phyloP scores from a whole-genome alignment of 2,888 invertebrate genomes.

The Ochropleura plecta region DNA sequence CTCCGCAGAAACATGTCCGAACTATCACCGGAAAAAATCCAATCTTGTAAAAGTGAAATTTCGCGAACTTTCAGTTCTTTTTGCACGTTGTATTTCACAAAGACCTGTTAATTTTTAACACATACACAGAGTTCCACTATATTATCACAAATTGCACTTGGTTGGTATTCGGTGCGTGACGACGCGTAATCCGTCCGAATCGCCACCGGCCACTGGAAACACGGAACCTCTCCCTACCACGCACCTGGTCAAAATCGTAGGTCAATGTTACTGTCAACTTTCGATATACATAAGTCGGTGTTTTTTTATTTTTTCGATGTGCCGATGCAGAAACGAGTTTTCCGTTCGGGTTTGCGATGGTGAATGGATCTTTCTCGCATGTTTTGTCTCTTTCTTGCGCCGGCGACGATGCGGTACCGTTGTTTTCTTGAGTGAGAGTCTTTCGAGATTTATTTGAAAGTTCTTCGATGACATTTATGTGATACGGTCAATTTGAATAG shows the following conservation, averaged over 20 bases:
- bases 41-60: slow-evolving; percentile 64
- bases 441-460: slow-evolving; percentile 65
- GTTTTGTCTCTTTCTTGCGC: slow-evolving; percentile 75
- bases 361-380: slow-evolving; percentile 75
- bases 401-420: slow-evolving; percentile 70
- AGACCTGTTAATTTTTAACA: slow-evolving; percentile 61
- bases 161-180: slow-evolving; percentile 61
- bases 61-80: slow-evolving; percentile 51
- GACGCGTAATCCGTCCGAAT: slow-evolving; percentile 60
- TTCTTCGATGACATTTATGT: slow-evolving; percentile 54
- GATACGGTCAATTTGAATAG: slow-evolving; percentile 63
- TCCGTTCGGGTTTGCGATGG: slow-evolving; percentile 73
- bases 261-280: slow-evolving; percentile 64
- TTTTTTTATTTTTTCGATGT: slow-evolving; percentile 63
- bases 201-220: slow-evolving; percentile 35
- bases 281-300: slow-evolving; percentile 63
- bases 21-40: slow-evolving; percentile 62
- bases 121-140: slow-evolving; percentile 61
- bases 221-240: slow-evolving; percentile 43
- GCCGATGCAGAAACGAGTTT: slow-evolving; percentile 70
- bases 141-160: slow-evolving; percentile 55
- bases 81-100: slow-evolving; percentile 56
- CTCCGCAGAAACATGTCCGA: slow-evolving; percentile 57
- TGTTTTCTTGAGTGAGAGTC: slow-evolving; percentile 52
- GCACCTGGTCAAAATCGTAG: slow-evolving; percentile 51